These are phyloP conservation scores for Orbicella faveolata DNA, from an alignment of 64 coral and sea anemone species.

Conservation along the genomic window DNA sequence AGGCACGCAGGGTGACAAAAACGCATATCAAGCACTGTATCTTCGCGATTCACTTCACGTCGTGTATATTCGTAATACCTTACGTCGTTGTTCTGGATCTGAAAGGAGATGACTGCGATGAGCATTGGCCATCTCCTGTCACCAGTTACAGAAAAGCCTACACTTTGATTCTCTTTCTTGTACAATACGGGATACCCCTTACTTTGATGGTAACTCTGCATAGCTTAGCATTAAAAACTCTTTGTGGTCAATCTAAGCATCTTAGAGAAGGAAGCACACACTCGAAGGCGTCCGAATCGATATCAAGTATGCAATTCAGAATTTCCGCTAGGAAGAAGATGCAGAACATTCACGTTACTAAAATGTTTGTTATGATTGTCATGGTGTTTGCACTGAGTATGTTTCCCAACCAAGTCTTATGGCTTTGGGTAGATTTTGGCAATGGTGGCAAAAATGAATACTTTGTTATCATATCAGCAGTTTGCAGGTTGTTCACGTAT, in stretches of 20 bases:
- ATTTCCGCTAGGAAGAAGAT: background rate
- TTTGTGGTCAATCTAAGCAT: background rate
- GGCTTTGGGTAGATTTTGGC: constrained; percentile 79
- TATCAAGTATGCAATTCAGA: background rate
- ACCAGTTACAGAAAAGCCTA: constrained; percentile 13
- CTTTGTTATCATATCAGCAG: constrained; percentile 44
- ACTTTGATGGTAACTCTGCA: constrained; percentile 25
- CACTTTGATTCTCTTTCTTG: constrained; percentile 37
- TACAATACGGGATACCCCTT: constrained; percentile 40
- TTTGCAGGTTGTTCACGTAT: constrained; percentile 77
- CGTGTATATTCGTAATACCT: constrained; percentile 8
- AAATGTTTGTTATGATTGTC: constrained; percentile 77
- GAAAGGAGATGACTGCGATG: constrained; percentile 6
- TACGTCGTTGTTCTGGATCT: constrained; percentile 17
- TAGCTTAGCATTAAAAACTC: background rate
- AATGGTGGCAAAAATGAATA: constrained; percentile 37
- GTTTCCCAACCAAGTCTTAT: constrained; percentile 84
- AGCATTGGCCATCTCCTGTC: constrained; percentile 29
- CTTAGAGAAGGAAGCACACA: background rate
- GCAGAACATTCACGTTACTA: constrained; percentile 53
- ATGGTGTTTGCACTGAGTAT: constrained; percentile 72
- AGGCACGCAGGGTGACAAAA: constrained; percentile 5
- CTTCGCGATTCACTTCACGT: background rate
- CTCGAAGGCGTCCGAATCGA: background rate
- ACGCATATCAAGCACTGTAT: constrained; percentile 20